Evolutionary conservation across 2,113 vertebrate species (phyloP).

Genomic region (Hyperoodon ampullatus): DNA sequence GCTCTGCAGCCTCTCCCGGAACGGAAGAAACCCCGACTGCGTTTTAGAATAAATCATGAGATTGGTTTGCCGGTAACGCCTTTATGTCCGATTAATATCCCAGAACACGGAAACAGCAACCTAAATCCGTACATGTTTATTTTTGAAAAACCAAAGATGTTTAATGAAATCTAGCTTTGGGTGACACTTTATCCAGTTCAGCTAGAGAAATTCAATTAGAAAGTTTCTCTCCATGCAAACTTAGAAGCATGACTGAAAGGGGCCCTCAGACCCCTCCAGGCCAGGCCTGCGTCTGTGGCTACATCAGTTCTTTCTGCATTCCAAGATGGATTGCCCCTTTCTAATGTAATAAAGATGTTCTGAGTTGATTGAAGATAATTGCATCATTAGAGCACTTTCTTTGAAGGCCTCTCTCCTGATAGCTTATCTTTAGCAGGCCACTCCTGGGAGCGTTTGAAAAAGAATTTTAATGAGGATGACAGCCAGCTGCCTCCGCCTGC

Average conservation of each 20-base stretch:
- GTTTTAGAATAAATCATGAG: background rate
- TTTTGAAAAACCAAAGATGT: background rate
- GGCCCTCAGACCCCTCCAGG: background rate
- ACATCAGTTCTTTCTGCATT: background rate
- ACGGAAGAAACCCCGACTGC: background rate
- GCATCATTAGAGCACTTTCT: conserved; percentile 30
- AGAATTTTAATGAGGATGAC: background rate
- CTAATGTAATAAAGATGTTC: conserved; percentile 31
- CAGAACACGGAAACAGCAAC: background rate
- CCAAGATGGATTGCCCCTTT: background rate
- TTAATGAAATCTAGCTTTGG: conserved; percentile 46
- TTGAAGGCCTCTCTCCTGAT: background rate
- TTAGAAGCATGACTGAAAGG: background rate
- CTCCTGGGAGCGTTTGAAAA: background rate
- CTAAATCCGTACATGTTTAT: background rate
- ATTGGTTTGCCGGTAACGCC: background rate
- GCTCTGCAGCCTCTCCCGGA: background rate
- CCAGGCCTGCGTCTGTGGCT: background rate
- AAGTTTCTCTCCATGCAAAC: conserved; percentile 11
- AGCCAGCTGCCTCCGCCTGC: background rate
- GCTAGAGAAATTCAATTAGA: conserved; percentile 39
- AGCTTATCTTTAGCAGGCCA: background rate
- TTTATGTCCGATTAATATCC: background rate
- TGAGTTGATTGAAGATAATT: background rate
- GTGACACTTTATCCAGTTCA: background rate